Percentiles rank a stretch among this genome's conserved stretches.
Conservation (phyloP, 2,888 invertebrate genomes). For the Bruchidius siliquastri region DNA sequence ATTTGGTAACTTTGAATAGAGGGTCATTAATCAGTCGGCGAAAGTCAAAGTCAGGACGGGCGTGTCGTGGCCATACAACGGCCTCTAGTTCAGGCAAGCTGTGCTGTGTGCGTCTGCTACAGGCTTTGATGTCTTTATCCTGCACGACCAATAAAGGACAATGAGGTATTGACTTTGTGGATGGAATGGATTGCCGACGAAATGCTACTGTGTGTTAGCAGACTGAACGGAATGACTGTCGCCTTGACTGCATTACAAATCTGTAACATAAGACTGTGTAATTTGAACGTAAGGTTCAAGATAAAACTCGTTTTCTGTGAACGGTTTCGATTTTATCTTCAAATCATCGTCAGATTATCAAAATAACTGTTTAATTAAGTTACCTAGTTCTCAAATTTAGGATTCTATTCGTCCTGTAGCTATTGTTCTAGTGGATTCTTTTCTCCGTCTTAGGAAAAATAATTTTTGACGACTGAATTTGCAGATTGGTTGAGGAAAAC, state of each 20-base stretch:
- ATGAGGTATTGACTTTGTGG: slow-evolving; percentile 1
- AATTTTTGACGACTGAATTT: no score
- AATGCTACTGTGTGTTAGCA: not conserved
- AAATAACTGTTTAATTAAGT: no score
- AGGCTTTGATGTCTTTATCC: slow-evolving; percentile 1
- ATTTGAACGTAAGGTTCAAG: no score
- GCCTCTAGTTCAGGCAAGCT: not conserved
- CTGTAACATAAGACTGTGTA: not conserved
- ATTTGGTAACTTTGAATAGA: slow-evolving; percentile 1
- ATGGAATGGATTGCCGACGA: not conserved
- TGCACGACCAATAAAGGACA: slow-evolving; percentile 1
- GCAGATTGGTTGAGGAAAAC: no score
- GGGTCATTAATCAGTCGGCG: not conserved
- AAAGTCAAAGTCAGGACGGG: not conserved
- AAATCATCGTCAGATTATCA: no score
- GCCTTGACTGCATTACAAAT: not conserved
- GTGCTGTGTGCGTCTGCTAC: not conserved
- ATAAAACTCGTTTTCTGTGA: no score
- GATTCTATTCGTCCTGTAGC: no score
- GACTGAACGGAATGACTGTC: not conserved
- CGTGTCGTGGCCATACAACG: not conserved
- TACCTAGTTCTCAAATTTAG: no score
- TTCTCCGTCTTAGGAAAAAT: no score
- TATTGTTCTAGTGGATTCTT: no score
- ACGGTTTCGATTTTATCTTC: no score